These are phyloP conservation scores for Thaumatotibia leucotreta DNA, from an alignment of 1,140 invertebrate genomes.

Conservation along the genomic window DNA sequence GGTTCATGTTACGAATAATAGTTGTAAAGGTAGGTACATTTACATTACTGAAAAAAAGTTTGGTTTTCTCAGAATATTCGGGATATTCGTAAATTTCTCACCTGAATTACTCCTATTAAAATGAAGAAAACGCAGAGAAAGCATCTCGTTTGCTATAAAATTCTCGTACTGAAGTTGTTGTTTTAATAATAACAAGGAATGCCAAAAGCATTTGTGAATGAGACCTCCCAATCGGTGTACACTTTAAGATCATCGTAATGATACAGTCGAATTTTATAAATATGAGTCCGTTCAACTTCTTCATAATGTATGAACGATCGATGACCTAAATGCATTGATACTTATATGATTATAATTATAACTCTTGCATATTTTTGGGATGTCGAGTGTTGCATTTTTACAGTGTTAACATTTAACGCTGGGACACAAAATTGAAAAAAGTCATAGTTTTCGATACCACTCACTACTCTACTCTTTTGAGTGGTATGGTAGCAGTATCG, in stretches of 20 bases:
- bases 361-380: neutral
- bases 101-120: too few relatives aligned
- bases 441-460: too few relatives aligned
- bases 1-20: neutral
- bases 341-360: neutral
- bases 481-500: too few relatives aligned
- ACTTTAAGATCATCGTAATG: neutral
- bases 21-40: too few relatives aligned
- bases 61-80: neutral
- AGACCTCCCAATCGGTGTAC: neutral
- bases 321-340: neutral
- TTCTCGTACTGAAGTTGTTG: neutral
- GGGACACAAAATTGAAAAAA: neutral
- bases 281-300: neutral
- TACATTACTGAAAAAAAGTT: neutral
- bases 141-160: neutral
- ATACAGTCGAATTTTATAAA: neutral
- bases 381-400: neutral
- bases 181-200: too few relatives aligned
- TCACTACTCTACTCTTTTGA: too few relatives aligned
- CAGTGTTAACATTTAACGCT: neutral
- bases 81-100: too few relatives aligned
- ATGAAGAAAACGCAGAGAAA: neutral
- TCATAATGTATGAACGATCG: neutral
- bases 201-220: neutral